Evolutionary conservation across 2,888 invertebrate species (phyloP).

Genomic region (Papilio protenor): DNA sequence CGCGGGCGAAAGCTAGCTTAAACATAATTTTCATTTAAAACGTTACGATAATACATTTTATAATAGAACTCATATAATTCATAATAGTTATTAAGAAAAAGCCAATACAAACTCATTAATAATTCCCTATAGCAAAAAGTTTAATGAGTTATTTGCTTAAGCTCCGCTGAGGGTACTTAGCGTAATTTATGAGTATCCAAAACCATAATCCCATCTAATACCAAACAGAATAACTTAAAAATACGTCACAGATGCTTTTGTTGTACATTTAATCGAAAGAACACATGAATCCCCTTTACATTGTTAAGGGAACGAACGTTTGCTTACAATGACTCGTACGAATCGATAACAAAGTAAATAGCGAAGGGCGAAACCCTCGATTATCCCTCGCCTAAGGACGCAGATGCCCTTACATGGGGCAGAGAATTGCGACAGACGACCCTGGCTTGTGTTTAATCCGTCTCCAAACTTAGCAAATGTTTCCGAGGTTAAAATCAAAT

Average conservation of each 20-base stretch:
- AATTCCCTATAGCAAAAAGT: not conserved
- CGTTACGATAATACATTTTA: not conserved
- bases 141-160: not conserved
- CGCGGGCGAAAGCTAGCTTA: no score
- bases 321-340: slow-evolving; percentile 53
- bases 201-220: slow-evolving; percentile 25
- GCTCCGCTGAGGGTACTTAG: not conserved
- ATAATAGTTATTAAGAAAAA: not conserved
- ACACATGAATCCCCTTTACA: slow-evolving; percentile 39
- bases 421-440: slow-evolving; percentile 61
- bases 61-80: no score
- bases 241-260: slow-evolving; percentile 37
- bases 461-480: slow-evolving; percentile 19
- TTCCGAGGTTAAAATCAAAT: slow-evolving; percentile 7
- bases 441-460: slow-evolving; percentile 36
- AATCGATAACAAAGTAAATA: slow-evolving; percentile 79
- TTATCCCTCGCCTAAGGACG: slow-evolving; percentile 61
- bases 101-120: slow-evolving; percentile 1
- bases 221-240: slow-evolving; percentile 45
- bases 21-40: no score
- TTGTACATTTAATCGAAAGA: slow-evolving; percentile 34
- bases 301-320: slow-evolving; percentile 50
- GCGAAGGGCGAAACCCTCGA: slow-evolving; percentile 59
- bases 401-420: slow-evolving; percentile 73
- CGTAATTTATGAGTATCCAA: not conserved